phyloP scores from a whole-genome alignment of 2,888 invertebrate genomes.

The Plagodis dolabraria region DNA sequence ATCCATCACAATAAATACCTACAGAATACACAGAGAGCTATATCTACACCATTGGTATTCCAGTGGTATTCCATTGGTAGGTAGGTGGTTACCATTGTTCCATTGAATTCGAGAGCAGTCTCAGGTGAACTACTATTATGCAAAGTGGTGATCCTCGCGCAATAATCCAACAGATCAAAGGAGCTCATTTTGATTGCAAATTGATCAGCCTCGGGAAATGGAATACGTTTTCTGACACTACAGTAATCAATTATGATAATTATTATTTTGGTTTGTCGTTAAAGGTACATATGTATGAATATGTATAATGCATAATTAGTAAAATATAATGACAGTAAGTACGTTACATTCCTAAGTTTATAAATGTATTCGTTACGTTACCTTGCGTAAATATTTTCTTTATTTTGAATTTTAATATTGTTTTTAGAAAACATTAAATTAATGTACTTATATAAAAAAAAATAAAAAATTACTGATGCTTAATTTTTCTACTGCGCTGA shows the following conservation, averaged over 20 bases:
- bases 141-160: constrained; percentile 37
- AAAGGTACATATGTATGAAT: too few relatives aligned
- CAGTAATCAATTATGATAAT: background rate
- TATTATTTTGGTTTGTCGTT: background rate
- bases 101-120: constrained; percentile 36
- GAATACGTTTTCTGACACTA: constrained; percentile 16
- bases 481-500: too few relatives aligned
- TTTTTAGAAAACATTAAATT: too few relatives aligned
- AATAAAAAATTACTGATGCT: too few relatives aligned
- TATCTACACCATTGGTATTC: background rate
- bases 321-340: too few relatives aligned
- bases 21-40: constrained; percentile 10
- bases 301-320: too few relatives aligned
- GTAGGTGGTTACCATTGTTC: constrained; percentile 33
- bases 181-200: constrained; percentile 42
- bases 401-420: too few relatives aligned
- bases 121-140: constrained; percentile 41
- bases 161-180: constrained; percentile 36
- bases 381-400: too few relatives aligned
- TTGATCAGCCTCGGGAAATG: constrained; percentile 29
- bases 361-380: too few relatives aligned
- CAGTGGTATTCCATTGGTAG: constrained; percentile 3
- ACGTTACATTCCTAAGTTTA: too few relatives aligned
- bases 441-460: too few relatives aligned
- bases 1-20: constrained; percentile 2